Percentiles rank a stretch among this genome's conserved stretches.
phyloP scores from a whole-genome alignment of 2,113 vertebrate genomes.

The Scolopax mira region DNA sequence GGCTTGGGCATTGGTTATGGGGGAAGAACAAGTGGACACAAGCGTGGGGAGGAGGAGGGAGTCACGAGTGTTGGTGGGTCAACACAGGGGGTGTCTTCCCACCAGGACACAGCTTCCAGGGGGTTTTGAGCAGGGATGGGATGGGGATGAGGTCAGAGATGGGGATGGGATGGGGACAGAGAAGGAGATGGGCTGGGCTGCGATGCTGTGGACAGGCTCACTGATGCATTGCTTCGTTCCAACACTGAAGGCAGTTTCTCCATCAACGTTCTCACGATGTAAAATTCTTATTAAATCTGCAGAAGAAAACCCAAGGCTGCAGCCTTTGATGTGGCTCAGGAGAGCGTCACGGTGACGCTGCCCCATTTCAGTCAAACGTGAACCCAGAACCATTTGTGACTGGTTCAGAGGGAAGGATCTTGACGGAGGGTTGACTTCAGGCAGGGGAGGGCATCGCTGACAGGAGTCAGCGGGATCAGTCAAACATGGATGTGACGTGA shows the following conservation, averaged over 20 bases:
- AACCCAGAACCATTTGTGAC: fast-evolving
- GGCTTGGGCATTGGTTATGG: background rate
- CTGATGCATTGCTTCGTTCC: background rate
- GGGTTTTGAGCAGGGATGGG: background rate
- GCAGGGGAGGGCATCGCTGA: background rate
- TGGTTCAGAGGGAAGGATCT: background rate
- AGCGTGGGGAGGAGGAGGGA: background rate
- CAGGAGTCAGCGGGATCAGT: background rate
- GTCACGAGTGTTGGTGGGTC: fast-evolving
- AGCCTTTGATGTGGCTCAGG: fast-evolving
- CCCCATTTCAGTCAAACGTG: background rate
- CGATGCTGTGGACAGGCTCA: fast-evolving
- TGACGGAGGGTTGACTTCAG: background rate
- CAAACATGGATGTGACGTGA: background rate
- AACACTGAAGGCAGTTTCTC: background rate
- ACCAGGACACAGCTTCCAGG: fast-evolving
- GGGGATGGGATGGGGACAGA: too few relatives aligned
- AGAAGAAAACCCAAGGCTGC: background rate
- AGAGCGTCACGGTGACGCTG: fast-evolving
- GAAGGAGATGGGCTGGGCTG: background rate
- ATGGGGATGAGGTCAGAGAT: too few relatives aligned
- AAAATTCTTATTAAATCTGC: background rate
- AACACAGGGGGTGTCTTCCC: fast-evolving
- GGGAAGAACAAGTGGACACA: background rate
- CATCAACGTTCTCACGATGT: too few relatives aligned